A percentile compares a stretch with the other conserved stretches of the same genome.
Conservation (phyloP, 1,140 invertebrate genomes). For the Aleiodes sp. region DNA sequence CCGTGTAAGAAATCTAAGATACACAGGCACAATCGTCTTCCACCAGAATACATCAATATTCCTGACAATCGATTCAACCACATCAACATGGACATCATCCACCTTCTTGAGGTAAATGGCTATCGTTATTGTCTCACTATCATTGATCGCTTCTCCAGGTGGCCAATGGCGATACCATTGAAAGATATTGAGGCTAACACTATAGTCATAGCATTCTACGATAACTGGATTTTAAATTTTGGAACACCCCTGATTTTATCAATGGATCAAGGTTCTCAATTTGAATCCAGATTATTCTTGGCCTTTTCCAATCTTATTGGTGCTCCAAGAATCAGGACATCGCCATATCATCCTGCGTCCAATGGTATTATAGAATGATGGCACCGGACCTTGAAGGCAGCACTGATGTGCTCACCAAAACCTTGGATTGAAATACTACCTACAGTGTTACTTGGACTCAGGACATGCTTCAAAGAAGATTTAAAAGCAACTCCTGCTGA, state of each 20-base stretch:
- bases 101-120: slow-evolving; percentile 17
- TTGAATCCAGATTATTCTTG: slow-evolving; percentile 42
- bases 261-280: slow-evolving; percentile 52
- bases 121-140: slow-evolving; percentile 39
- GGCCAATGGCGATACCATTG: slow-evolving; percentile 46
- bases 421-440: slow-evolving; percentile 41
- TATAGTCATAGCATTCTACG: slow-evolving; percentile 44
- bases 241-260: slow-evolving; percentile 49
- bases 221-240: slow-evolving; percentile 44
- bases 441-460: slow-evolving; percentile 40
- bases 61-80: slow-evolving; percentile 39
- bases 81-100: slow-evolving; percentile 53
- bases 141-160: slow-evolving; percentile 51
- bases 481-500: slow-evolving; percentile 20
- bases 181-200: slow-evolving; percentile 46
- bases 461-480: slow-evolving; percentile 27
- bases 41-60: slow-evolving; percentile 25
- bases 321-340: slow-evolving; percentile 25
- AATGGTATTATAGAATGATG: slow-evolving; percentile 37
- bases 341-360: slow-evolving; percentile 38
- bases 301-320: slow-evolving; percentile 41
- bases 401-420: slow-evolving; percentile 25
- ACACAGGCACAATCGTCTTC: slow-evolving; percentile 32
- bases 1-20: slow-evolving; percentile 44
- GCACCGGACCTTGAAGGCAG: slow-evolving; percentile 35